Conservation (phyloP, 2,113 vertebrate species). For the Nicator chloris region DNA sequence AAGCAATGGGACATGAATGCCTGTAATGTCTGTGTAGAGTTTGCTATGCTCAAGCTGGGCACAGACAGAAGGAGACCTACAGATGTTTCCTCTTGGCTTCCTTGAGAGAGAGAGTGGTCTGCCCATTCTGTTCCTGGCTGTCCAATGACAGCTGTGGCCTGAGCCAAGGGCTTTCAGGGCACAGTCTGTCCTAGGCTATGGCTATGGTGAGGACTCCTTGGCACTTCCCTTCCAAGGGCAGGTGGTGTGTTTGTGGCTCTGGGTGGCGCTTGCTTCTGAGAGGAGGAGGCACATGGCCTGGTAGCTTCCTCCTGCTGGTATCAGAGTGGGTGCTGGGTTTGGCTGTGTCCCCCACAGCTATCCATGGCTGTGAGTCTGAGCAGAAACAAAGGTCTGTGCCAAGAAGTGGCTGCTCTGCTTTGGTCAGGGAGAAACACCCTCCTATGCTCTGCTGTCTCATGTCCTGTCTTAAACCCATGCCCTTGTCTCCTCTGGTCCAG, state of each 20-base stretch:
- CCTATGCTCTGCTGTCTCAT: neutral
- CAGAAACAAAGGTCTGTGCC: neutral
- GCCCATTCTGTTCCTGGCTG: neutral
- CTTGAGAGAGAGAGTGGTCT: neutral
- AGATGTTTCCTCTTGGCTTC: neutral
- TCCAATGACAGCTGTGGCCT: neutral
- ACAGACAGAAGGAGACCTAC: neutral
- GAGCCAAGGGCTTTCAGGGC: rapidly evolving
- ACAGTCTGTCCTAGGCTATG: neutral
- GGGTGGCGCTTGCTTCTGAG: neutral
- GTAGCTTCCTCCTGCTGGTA: neutral
- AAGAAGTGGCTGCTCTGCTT: neutral
- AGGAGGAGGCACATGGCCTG: neutral
- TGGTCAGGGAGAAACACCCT: neutral
- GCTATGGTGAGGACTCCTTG: neutral
- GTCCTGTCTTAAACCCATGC: neutral
- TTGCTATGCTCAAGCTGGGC: neutral
- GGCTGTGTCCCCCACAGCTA: neutral
- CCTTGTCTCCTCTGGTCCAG: neutral
- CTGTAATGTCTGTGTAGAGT: neutral
- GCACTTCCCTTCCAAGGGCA: neutral
- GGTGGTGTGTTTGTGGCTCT: neutral
- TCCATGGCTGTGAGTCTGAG: neutral
- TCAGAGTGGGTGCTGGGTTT: rapidly evolving
- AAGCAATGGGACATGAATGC: rapidly evolving